Evolutionary conservation across 2,797 vertebrate genomes (phyloP).

Genomic region (Mus minutoides): DNA sequence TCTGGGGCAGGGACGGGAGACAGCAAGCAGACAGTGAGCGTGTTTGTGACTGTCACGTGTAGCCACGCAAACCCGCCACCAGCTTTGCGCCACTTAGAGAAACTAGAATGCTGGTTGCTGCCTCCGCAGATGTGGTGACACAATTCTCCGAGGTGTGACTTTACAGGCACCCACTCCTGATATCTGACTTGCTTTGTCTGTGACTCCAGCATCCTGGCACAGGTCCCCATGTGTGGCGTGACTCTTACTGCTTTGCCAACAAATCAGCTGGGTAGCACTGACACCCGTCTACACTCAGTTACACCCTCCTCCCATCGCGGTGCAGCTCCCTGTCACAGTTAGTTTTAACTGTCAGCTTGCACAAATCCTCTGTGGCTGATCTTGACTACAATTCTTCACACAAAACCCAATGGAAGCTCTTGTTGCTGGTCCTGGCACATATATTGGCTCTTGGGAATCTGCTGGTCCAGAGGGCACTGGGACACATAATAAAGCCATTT

Average conservation of each 20-base stretch:
- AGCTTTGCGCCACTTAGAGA: accelerated
- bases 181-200: background rate
- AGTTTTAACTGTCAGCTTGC: background rate
- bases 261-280: background rate
- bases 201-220: background rate
- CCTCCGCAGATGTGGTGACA: background rate
- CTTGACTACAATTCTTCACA: background rate
- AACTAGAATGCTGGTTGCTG: background rate
- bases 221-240: accelerated
- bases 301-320: accelerated
- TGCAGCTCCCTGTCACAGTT: background rate
- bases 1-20: accelerated
- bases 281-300: background rate
- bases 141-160: background rate
- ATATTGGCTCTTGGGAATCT: background rate
- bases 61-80: background rate
- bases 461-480: background rate
- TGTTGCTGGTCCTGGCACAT: too few species aligned
- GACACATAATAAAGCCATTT: background rate
- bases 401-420: background rate
- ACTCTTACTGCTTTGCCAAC: background rate
- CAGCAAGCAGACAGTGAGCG: background rate
- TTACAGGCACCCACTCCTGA: background rate
- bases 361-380: background rate
- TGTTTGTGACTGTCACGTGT: accelerated